Conservation (phyloP, 2,113 vertebrate genomes). For the Podarcis cretensis region DNA sequence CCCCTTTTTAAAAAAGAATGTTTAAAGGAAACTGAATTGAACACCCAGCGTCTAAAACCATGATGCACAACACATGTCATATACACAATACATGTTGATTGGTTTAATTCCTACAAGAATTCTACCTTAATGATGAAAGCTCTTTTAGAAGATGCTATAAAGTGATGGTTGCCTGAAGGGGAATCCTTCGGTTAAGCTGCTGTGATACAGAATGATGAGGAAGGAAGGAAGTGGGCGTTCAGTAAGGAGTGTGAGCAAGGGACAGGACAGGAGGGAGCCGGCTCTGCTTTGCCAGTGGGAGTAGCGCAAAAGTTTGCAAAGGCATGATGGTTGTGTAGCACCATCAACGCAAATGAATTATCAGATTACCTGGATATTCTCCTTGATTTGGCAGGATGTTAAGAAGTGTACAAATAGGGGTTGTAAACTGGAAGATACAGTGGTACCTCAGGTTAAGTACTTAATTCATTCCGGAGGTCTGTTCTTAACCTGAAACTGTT, state of each 20-base stretch:
- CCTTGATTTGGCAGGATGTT: background rate
- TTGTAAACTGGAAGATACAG: background rate
- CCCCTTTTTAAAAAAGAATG: background rate
- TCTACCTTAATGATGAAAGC: background rate
- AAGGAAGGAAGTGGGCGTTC: background rate
- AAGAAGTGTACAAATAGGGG: background rate
- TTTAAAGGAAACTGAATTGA: background rate
- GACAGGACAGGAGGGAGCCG: background rate
- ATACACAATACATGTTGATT: background rate
- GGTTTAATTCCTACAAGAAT: background rate
- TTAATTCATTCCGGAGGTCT: too few relatives aligned
- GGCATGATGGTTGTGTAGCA: background rate
- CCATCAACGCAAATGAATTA: background rate
- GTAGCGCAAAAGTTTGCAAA: background rate
- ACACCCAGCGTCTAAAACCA: background rate
- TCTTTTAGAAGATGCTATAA: background rate
- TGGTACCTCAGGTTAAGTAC: too few relatives aligned
- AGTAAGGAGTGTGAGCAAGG: background rate
- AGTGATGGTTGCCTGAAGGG: background rate
- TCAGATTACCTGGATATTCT: background rate
- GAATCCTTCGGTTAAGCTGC: background rate
- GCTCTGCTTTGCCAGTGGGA: background rate
- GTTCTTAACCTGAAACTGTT: too few relatives aligned
- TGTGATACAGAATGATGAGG: background rate
- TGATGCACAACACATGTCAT: background rate